Conservation (phyloP, 1,140 invertebrate species). For the Zaprionus davidi region DNA sequence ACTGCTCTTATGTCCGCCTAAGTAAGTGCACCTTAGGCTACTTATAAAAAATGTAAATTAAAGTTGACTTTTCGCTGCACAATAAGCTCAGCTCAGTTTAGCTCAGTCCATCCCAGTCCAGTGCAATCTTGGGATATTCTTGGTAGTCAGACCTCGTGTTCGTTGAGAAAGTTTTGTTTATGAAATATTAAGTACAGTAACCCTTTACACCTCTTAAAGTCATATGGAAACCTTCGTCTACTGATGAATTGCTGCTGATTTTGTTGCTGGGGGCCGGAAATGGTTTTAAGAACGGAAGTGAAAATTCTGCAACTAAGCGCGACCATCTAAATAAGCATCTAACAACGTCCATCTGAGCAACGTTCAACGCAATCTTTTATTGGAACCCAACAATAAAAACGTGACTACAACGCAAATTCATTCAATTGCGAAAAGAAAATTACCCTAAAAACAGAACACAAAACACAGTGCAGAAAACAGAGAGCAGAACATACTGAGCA, state of each 20-base stretch:
- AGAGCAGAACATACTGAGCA: constrained; percentile 20
- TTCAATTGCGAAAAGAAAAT: constrained; percentile 84
- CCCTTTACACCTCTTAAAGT: constrained; percentile 39
- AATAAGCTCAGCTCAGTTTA: constrained; percentile 26
- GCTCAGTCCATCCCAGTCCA: not conserved
- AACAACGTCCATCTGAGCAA: constrained; percentile 57
- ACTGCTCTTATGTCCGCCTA: constrained; percentile 74
- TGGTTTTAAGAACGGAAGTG: constrained; percentile 82
- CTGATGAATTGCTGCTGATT: constrained; percentile 60
- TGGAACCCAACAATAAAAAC: constrained; percentile 64
- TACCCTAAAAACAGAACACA: constrained; percentile 71
- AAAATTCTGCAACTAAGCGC: constrained; percentile 79
- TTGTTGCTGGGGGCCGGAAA: constrained; percentile 55
- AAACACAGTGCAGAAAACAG: constrained; percentile 28
- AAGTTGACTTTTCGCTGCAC: constrained; percentile 80
- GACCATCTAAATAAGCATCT: constrained; percentile 80
- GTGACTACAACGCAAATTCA: constrained; percentile 79
- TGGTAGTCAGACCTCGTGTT: constrained; percentile 6
- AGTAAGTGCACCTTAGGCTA: constrained; percentile 84
- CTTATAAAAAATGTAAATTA: constrained; percentile 83
- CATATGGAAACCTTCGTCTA: constrained; percentile 63
- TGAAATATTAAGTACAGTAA: constrained; percentile 52
- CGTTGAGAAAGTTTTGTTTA: constrained; percentile 62
- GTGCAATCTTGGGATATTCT: not conserved
- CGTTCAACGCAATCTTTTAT: constrained; percentile 73